Evolutionary conservation across 2,888 invertebrate species (phyloP).

Genomic region (Coecobrya sp.): DNA sequence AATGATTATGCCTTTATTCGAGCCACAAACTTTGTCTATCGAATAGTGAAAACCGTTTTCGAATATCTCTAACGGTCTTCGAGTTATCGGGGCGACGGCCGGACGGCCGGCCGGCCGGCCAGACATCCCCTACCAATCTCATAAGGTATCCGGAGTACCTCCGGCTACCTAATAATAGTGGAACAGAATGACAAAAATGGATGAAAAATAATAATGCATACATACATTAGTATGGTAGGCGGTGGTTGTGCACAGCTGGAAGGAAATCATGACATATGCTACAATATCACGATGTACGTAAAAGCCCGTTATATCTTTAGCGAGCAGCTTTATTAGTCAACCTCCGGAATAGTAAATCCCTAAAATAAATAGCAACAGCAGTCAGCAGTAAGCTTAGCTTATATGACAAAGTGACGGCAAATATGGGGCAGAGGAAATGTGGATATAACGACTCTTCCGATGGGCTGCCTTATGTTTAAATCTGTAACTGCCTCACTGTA

Average conservation of each 20-base stretch:
- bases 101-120: too few species aligned
- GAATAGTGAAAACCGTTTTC: too few species aligned
- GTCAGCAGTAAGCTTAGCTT: background rate
- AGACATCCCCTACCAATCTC: too few species aligned
- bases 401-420: background rate
- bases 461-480: background rate
- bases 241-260: background rate
- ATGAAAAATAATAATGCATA: background rate
- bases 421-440: background rate
- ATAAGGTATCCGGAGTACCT: too few species aligned
- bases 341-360: background rate
- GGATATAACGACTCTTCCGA: background rate
- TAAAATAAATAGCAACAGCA: background rate
- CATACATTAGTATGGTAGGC: background rate
- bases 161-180: slow-evolving; percentile 7
- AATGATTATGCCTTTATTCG: too few species aligned
- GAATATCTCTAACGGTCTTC: too few species aligned
- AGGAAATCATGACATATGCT: background rate
- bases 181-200: background rate
- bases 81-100: too few species aligned
- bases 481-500: background rate
- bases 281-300: background rate
- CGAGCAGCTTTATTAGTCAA: background rate
- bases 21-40: too few species aligned
- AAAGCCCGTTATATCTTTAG: background rate